Evolutionary conservation across 2,797 vertebrate genomes (phyloP).

Genomic region (Sebastes iracundus): DNA sequence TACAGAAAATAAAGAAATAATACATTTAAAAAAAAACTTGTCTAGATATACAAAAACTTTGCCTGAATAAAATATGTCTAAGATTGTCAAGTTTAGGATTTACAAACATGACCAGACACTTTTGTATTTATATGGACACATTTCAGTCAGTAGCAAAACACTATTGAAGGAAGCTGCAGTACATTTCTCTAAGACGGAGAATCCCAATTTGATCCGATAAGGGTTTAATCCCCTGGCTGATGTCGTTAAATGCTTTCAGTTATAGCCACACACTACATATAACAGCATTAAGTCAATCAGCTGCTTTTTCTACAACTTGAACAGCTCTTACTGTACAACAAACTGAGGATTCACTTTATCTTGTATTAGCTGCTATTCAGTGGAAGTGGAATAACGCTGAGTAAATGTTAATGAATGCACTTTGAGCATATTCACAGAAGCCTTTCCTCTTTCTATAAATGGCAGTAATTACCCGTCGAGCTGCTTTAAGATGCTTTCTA

Average conservation of each 20-base stretch:
- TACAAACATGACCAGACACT: not conserved
- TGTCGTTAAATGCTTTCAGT: not conserved
- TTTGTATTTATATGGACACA: not conserved
- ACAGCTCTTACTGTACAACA: not conserved
- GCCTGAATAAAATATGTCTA: not conserved
- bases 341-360: not conserved
- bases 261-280: not conserved
- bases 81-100: not conserved
- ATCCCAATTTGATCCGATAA: not conserved
- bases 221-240: not conserved
- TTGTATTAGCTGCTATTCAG: not conserved
- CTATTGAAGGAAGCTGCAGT: not conserved
- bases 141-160: not conserved
- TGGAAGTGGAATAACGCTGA: slow-evolving; percentile 42
- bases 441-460: slow-evolving; percentile 66
- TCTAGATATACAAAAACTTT: not conserved
- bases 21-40: not conserved
- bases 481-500: slow-evolving; percentile 28
- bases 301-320: slow-evolving; percentile 11
- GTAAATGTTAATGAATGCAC: slow-evolving; percentile 77
- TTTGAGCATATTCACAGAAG: slow-evolving; percentile 58
- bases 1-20: not conserved
- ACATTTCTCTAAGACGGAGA: not conserved
- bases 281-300: slow-evolving; percentile 6
- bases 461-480: slow-evolving; percentile 69